Conservation (phyloP, 2,797 vertebrate genomes). For the Halcyon leucocephala region DNA sequence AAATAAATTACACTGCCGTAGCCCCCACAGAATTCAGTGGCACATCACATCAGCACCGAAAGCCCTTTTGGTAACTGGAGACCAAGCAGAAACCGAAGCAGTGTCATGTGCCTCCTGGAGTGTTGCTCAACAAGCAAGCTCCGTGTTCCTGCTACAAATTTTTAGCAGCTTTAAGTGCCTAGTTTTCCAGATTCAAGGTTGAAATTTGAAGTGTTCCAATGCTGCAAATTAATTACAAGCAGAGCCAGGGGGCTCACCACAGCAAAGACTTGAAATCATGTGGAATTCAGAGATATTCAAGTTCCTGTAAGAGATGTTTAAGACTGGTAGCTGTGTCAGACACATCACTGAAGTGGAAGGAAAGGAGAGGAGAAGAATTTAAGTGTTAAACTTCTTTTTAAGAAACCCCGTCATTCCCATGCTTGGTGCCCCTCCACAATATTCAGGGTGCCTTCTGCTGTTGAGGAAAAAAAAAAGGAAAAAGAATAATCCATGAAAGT, state of each 20-base stretch:
- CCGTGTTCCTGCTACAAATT: background rate
- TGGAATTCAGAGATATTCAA: background rate
- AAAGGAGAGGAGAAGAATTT: background rate
- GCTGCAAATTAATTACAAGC: background rate
- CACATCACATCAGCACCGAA: background rate
- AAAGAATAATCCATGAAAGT: background rate
- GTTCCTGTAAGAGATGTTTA: background rate
- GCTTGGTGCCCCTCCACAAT: background rate
- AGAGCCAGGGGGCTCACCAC: background rate
- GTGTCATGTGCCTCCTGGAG: background rate
- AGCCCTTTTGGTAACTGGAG: background rate
- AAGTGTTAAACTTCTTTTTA: background rate
- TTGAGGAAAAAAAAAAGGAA: background rate
- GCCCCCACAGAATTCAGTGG: background rate
- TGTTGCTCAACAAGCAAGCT: background rate
- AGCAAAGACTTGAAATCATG: background rate
- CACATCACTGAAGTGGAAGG: background rate
- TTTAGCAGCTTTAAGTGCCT: background rate
- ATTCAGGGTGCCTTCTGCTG: conserved; percentile 23
- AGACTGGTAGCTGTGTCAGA: background rate
- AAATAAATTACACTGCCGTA: background rate
- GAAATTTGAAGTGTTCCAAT: background rate
- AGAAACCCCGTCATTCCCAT: background rate
- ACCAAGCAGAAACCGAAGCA: background rate
- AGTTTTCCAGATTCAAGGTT: background rate